Base-by-base conservation (phyloP, 2,888 invertebrate genomes). In the Eulithis prunata region DNA sequence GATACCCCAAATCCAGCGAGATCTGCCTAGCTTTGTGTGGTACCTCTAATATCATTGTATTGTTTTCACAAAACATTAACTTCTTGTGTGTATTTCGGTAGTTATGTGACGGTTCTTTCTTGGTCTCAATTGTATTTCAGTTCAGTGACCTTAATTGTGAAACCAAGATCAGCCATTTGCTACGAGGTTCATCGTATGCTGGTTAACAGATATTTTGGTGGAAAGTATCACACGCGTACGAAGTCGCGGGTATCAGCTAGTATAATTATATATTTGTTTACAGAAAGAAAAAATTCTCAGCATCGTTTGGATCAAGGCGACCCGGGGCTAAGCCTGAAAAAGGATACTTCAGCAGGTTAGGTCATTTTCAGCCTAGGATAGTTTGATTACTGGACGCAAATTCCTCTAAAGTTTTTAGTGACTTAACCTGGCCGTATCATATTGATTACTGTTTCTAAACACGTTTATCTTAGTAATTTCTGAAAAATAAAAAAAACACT, bases 201-300 rank as follows among this genome's bases (percentile, higher is more conserved):
- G 21, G 21, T 21, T 21, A 2, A 1, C 21, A 21, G 21, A 21
- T 21, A 21, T 21, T 21, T 21, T 21, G 21, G 21, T 21, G 21
- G 21, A 21, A 21, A 21, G 21, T 21, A 1, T 21, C 21, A 2
- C 21, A 21, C 21, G 21, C 2, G 21, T 21, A 21, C 21, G 1
- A 21, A 21, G 21, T 21, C 21, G 21, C 21, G 21, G 21, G 21
- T 21, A 21, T 21, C 21, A 21, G 21, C 21, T 21, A 21, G 21
- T 32, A 32, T 32, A 13, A 46, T 38, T 32, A 1, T 62, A 5
- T 51, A 4, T 47, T 66, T 68, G 14, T 38, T 78, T 76, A 11
- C 78, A 88, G 88, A 62, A 87, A 84, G 77, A 87, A 78, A 74
- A 85, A 77, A 65, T 82, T 87, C 53, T 74, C 74, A 14, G 60